Evolutionary conservation across 2,888 invertebrate species (phyloP), one percentile per base, ranked within the genome.

Genomic region (Tenthredo livida): DNA sequence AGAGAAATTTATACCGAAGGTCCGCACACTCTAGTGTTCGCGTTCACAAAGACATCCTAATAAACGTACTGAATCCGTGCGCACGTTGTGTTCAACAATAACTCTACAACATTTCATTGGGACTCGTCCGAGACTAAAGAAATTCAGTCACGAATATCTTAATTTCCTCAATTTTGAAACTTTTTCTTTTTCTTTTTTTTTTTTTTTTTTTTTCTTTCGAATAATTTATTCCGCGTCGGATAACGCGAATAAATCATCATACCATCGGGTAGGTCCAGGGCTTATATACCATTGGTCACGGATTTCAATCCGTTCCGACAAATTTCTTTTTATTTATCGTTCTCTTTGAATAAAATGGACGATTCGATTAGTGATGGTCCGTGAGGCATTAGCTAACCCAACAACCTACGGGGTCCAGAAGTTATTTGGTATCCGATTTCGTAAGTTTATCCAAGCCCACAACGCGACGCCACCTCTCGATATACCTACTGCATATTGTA

Each of bases 301-400:
- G n/a, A 80, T 61, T 80, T 61, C 33, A 61, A 80, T 80, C 80
- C 80, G 80, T 80, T 80, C 80, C 80, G 61, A 80, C 80, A 61
- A 80, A 80, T 61, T 80, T 77, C 47, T 33, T 80, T 40, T 80
- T 80, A 80, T 80, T 80, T 80, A 58, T 80, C 58, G 58, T 80
- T 80, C 58, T 61, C 58, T 50, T 37, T 61, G 80, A 80, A 61
- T 80, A 58, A 80, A 80, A 80, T 80, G 7, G 80, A 80, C 80
- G 80, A 80, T 80, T 80, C 80, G 80, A 80, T 80, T 80, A 80
- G 80, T 58, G 80, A 80, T 61, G 80, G 80, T 80, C 33, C 80
- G 40, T 61, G 80, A 80, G 40, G 80, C 80, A 80, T 80, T 80
- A 80, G 80, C 80, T 80, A 80, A 80, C 58, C 80, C 58, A 37